Evolutionary conservation across 2,113 vertebrate species (phyloP), one percentile per base, ranked within the genome.

Genomic region (Coptodon rendalli): DNA sequence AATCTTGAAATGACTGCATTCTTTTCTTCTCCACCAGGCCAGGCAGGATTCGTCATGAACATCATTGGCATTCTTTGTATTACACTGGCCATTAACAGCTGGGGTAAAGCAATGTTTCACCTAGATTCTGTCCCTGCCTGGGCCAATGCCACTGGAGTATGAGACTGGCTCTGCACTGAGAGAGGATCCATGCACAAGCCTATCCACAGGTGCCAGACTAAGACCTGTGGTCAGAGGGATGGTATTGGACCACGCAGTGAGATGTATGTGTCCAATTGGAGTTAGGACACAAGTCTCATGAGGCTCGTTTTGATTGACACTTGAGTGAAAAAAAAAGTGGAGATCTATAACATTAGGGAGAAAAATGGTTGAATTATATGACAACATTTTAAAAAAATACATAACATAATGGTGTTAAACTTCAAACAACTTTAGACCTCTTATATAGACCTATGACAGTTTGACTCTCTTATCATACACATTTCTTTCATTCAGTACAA

Each of bases 91-190:
- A n/a, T n/a, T n/a, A n/a, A n/a, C n/a, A n/a, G n/a, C n/a, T n/a
- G n/a, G n/a, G n/a, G n/a, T n/a, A n/a, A n/a, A n/a, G n/a, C n/a
- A n/a, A n/a, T n/a, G 88, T 99, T 99, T 96, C 86, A 96, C 9
- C 94, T 99, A 94, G 97, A 98, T 91, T 88, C 94, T 1, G 98
- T 98, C 85, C 99, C 99, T 1, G 0, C 92, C 14, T 99, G 99
- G 99, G 99, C 98, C 85, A 99, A 99, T 19, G 81, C 1, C 85
- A 98, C 98, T 2, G 57, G 87, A 19, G 90, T 94, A 13, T 95
- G 93, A 93, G 81, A 31, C 83, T 68, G 81, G 38, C 24, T 57
- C 66, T 83, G 85, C 45, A 16, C 50, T 12, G 48, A 66, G 27
- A 87, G 82, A 76, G 14, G 85, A 53, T 48, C 81, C 71, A 80